Percentiles rank a stretch among this genome's conserved stretches.
phyloP scores from a whole-genome alignment of 2,888 invertebrate genomes.

The Galeopsomyia nigrocyanea region DNA sequence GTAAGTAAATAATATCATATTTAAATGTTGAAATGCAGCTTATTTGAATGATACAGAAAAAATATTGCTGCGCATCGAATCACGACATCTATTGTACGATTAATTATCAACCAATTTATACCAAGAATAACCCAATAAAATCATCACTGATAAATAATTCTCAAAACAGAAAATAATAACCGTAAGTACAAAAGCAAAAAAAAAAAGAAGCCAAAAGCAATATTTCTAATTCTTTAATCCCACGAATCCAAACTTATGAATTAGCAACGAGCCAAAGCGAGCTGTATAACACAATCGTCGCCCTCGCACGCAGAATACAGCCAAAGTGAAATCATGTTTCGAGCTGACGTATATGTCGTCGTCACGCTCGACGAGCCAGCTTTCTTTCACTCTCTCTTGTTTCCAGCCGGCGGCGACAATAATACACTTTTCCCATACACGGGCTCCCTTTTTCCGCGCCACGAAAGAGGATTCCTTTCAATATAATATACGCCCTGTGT shows the following conservation, averaged over 20 bases:
- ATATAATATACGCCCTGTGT: conserved; percentile 12
- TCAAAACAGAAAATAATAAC: too few species aligned
- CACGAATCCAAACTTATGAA: not conserved
- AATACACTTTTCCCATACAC: conserved; percentile 25
- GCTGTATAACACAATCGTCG: conserved; percentile 2
- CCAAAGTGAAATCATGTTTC: conserved; percentile 32
- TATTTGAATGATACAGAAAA: too few species aligned
- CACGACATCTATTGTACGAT: too few species aligned
- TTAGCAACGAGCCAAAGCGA: not conserved
- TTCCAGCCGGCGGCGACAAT: not conserved
- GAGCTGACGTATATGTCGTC: conserved; percentile 8
- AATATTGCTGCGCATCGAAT: too few species aligned
- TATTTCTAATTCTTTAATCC: not conserved
- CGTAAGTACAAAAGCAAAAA: not conserved
- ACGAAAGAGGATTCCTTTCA: conserved; percentile 16
- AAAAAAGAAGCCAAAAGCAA: not conserved
- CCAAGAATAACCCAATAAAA: too few species aligned
- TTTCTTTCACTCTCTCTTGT: conserved; percentile 1
- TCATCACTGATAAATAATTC: too few species aligned
- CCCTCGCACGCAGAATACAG: not conserved
- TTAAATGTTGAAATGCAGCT: too few species aligned
- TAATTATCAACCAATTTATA: too few species aligned
- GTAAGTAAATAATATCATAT: too few species aligned
- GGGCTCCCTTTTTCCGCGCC: conserved; percentile 7
- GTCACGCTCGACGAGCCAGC: conserved; percentile 21